These are phyloP conservation scores for Ceratitis capitata DNA, from an alignment of 1,140 invertebrate genomes.

Conservation along the genomic window DNA sequence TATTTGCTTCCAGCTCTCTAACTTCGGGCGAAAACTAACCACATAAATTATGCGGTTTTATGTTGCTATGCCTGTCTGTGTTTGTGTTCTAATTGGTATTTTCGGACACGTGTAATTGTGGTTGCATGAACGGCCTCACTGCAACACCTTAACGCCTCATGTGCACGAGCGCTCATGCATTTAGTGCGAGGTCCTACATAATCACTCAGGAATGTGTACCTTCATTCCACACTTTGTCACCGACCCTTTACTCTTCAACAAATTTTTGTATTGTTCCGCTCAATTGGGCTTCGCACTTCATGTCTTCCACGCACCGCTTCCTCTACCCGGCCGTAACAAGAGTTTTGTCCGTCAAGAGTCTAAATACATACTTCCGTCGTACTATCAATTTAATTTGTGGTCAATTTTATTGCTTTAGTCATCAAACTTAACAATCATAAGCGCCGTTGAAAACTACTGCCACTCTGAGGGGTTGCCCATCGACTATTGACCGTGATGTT, in stretches of 20 bases:
- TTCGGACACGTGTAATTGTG: background rate
- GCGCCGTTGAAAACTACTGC: background rate
- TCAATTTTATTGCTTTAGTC: background rate
- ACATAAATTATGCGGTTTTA: background rate
- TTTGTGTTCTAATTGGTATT: conserved; percentile 1
- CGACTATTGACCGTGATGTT: background rate
- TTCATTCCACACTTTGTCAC: background rate
- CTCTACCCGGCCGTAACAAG: background rate
- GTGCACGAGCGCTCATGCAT: background rate
- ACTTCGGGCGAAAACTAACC: background rate
- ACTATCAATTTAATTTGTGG: conserved; percentile 24
- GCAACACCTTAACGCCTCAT: background rate
- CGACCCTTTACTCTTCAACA: background rate
- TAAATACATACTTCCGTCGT: background rate
- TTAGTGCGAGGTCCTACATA: background rate
- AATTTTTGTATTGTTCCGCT: background rate
- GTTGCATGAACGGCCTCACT: background rate
- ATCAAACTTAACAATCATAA: background rate
- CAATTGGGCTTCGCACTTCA: background rate
- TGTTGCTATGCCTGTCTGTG: background rate
- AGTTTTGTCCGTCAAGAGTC: background rate
- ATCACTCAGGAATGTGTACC: background rate
- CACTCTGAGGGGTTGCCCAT: background rate
- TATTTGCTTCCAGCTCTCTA: background rate
- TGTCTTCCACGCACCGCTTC: background rate